A percentile compares a stretch with the other conserved stretches of the same genome.
Evolutionary conservation across 2,797 vertebrate genomes (phyloP).

Genomic region (Psittacula derbiana): DNA sequence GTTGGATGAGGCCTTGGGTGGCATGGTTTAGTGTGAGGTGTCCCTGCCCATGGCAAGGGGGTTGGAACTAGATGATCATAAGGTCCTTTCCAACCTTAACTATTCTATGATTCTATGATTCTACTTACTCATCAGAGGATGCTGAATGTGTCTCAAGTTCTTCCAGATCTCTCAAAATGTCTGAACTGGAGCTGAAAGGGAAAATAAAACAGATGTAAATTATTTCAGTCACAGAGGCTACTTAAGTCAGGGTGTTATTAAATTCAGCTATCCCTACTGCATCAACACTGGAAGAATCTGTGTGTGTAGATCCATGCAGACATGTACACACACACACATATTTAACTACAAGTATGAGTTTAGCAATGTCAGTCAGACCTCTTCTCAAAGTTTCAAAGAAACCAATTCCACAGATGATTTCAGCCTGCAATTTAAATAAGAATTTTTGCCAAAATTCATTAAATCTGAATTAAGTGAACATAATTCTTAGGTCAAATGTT

Average conservation of each 20-base stretch:
- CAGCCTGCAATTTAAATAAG: neutral
- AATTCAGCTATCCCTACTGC: neutral
- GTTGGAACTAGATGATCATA: too few relatives aligned
- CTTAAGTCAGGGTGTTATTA: neutral
- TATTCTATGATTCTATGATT: too few relatives aligned
- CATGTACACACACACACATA: accelerated
- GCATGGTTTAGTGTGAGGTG: too few relatives aligned
- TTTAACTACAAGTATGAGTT: neutral
- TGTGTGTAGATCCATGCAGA: too few relatives aligned
- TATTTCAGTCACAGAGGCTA: neutral
- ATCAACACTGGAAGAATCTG: neutral
- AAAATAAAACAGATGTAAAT: neutral
- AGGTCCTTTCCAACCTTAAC: too few relatives aligned
- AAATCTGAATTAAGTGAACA: neutral
- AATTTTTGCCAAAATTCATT: neutral
- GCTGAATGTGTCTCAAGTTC: neutral
- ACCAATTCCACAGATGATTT: neutral
- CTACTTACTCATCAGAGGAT: slow-evolving; percentile 39
- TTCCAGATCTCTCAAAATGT: slow-evolving; percentile 67
- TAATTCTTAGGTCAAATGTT: neutral
- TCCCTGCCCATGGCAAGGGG: too few relatives aligned
- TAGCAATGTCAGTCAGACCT: neutral
- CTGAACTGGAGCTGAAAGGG: slow-evolving; percentile 68
- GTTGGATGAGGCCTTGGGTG: too few relatives aligned
- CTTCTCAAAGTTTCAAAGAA: neutral